Evolutionary conservation across 2,888 invertebrate genomes (phyloP).

Genomic region (Amiota minor): DNA sequence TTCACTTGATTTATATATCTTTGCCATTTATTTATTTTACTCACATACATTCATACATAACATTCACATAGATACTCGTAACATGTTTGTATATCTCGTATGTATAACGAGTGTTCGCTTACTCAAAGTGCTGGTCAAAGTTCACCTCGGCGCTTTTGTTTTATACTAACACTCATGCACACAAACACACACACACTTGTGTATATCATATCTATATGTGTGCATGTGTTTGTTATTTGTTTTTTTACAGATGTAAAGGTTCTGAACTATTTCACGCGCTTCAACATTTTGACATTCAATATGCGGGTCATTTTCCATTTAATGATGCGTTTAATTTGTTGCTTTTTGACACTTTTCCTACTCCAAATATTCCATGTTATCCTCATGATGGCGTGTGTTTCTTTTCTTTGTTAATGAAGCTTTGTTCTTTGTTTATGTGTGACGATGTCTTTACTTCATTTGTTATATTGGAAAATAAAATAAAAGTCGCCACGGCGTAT

Average conservation of each 20-base stretch:
- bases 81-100: too few relatives aligned
- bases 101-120: too few relatives aligned
- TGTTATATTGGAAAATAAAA: neutral
- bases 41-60: neutral
- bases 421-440: neutral
- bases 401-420: neutral
- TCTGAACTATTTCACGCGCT: slow-evolving; percentile 1
- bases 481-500: neutral
- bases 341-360: neutral
- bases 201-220: neutral
- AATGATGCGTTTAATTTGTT: slow-evolving; percentile 38
- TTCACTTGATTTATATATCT: slow-evolving; percentile 8
- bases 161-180: neutral
- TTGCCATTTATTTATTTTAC: slow-evolving; percentile 23
- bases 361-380: neutral
- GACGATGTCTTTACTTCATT: neutral
- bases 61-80: too few relatives aligned
- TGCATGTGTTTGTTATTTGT: neutral
- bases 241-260: neutral
- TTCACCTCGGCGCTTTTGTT: neutral
- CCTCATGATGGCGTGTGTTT: neutral
- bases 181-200: neutral
- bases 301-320: slow-evolving; percentile 36
- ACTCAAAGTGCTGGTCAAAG: slow-evolving; percentile 2
- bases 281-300: slow-evolving; percentile 21